phyloP scores from a whole-genome alignment of 2,888 invertebrate genomes.

The Harpalus rufipes region DNA sequence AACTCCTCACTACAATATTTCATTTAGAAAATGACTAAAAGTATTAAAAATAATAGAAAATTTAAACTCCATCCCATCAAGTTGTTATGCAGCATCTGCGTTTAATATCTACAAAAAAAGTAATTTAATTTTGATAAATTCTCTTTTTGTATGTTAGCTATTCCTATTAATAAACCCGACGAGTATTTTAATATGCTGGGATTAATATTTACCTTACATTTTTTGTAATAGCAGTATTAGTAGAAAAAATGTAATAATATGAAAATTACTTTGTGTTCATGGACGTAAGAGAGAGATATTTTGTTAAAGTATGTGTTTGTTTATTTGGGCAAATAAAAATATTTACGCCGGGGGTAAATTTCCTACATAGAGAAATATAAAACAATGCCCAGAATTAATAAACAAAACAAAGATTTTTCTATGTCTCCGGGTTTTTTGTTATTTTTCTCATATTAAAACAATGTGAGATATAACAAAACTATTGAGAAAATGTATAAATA shows the following conservation, averaged over 20 bases:
- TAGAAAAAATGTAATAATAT: constrained; percentile 20
- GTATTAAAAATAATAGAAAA: constrained; percentile 7
- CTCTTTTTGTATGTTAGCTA: neutral
- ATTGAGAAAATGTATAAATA: too few species aligned
- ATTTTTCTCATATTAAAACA: too few species aligned
- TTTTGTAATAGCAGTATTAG: neutral
- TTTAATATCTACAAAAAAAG: constrained; percentile 1
- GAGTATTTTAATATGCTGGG: neutral
- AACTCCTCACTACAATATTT: too few species aligned
- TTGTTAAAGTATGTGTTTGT: neutral
- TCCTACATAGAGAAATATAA: neutral
- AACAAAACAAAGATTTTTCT: neutral
- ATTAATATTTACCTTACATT: constrained; percentile 16
- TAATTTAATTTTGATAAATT: constrained; percentile 4
- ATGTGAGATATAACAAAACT: too few species aligned
- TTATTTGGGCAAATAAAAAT: constrained; percentile 15
- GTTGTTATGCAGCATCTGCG: neutral
- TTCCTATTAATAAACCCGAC: neutral
- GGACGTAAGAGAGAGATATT: neutral
- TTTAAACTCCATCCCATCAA: neutral
- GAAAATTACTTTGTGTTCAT: neutral
- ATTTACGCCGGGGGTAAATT: neutral
- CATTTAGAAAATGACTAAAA: neutral
- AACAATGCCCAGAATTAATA: neutral
- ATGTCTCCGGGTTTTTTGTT: too few species aligned